Base-by-base conservation (phyloP, 2,888 invertebrate genomes). In the Sphinx pinastri region DNA sequence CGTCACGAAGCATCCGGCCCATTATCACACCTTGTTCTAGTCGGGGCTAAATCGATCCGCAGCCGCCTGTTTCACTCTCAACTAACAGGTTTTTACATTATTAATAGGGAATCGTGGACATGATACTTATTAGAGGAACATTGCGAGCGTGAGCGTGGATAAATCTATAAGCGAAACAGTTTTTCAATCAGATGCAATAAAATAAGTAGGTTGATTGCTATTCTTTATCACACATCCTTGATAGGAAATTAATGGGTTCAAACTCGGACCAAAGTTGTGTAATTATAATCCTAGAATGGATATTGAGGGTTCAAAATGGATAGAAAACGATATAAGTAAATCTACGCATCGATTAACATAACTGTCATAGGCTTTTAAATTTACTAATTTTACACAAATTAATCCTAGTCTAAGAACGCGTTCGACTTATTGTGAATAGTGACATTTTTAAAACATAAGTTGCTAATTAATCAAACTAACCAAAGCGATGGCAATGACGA, bases 21-120 rank as follows among this genome's bases (percentile, higher is more conserved):
- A 80, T 81, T 78, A 82, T 81, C 75, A 72, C 74, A 78, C 79
- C 74, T 75, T 80, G 79, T 80, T 82, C 76, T 79, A 81, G 77
- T 77, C 75, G 71, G 72, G 76, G 75, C 76, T 76, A 74, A 79
- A 84, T 79, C 79, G 77, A 82, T 80, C 80, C 71, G 70, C 72
- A 73, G 55, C 60, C 75, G 75, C 74, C 71, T 63, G 63, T 63
- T 63, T 19, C 49, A 25, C 63, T 19, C 47, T 19, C 60, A 49
- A 63, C 63, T 49, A 63, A 63, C 63, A 63, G 49, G 19, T 63
- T 63, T 63, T 63, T 63, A 49, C 49, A 63, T 63, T 49, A 63
- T 49, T 49, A 63, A 49, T 49, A 63, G 63, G 49, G 63, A 63
- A 47, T 47, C 47, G 60, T 63, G 60, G 60, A 16, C 60, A 63